Evolutionary conservation across 2,797 vertebrate species (phyloP), one percentile per base, ranked within the genome.

Genomic region (Neostethus bicornis): DNA sequence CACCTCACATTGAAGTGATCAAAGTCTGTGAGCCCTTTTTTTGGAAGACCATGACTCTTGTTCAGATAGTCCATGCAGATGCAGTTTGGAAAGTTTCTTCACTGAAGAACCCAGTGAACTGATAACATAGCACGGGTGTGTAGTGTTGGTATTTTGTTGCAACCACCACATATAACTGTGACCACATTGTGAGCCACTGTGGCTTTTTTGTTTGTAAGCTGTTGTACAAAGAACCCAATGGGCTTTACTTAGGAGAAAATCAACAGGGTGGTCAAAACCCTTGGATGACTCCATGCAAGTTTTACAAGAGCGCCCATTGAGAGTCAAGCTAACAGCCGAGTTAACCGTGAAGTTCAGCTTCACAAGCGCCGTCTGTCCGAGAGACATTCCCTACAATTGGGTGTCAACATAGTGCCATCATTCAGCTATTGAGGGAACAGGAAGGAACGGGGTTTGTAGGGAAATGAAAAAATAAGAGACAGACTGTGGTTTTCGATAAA

Each of bases 291-390:
- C 83, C 78, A 61, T 34, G 75, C 63, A 65, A 66, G 64, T 62
- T 39, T 56, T 55, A 90, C 83, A 89, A 89, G 78, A 79, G 81
- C 51, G 52, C 70, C 85, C 75, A 85, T 87, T 90, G 80, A 89
- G 73, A 74, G 32, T 46, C 42, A 26, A 63, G 58, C 52, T 71
- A 57, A 51, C 9, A 59, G 65, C 74, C 8, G 24, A 49, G 57
- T 53, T 60, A 72, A 69, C 73, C 58, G 61, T 80, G 85, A 87
- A 79, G 76, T 83, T 50, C 57, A 41, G 50, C 73, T 31, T 55
- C 66, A 85, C 81, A 81, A 66, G 74, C 35, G 12, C 57, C 13
- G 57, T 73, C 82, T 85, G 75, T 85, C 66, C 77, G 59, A 3
- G 20, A 69, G 63, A 79, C 83, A 81, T 85, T 87, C 73, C 80